Base-by-base conservation (phyloP, 2,888 invertebrate species). In the Latrodectus hesperus region DNA sequence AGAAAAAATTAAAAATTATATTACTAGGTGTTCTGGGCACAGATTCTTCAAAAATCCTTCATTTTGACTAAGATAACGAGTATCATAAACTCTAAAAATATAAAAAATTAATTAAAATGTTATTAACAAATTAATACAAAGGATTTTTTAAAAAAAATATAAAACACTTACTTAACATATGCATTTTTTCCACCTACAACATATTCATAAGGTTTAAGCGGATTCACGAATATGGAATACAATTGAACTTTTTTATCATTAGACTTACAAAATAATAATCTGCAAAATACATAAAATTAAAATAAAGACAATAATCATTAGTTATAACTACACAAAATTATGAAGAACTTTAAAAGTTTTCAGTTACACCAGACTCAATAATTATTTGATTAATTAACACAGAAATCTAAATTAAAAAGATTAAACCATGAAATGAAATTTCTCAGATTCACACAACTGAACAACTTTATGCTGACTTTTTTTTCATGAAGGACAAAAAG, bases 171-270 rank as follows among this genome's bases (percentile, higher is more conserved):
- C 86, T 82, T 87, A 3, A 87, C 86, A 77, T 67, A 81, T 49
- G 71, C 81, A 68, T 73, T 68, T 71, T 95, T 94, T 0, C 98
- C 98, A 78, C 96, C 95, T 22, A 98, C 95, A 90, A 96, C 95
- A 92, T 98, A 96, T 93, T 97, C 95, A 80, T 94, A 93, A 14
- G 95, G 93, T 90, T 95, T 95, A 53, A 95, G 92, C 0, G 98
- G 98, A 94, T 98, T 96, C 9, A 95, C 95, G 90, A 95, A 94
- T 91, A 99, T 96, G 92, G 97, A 96, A 93, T 97, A 98, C 88
- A 98, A 93, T n/a, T 96, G 95, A 9, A 98, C 93, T 90, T 94
- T 94, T 77, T 93, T 91, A n/a, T 93, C 93, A 79, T 93, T 93
- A 86, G 93, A 93, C 83, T 93, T 93, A 14, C 93, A 93, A 38